A percentile compares a stretch with the other conserved stretches of the same genome.
Conservation (phyloP, 2,797 vertebrate species). For the Enteromius treurensis region DNA sequence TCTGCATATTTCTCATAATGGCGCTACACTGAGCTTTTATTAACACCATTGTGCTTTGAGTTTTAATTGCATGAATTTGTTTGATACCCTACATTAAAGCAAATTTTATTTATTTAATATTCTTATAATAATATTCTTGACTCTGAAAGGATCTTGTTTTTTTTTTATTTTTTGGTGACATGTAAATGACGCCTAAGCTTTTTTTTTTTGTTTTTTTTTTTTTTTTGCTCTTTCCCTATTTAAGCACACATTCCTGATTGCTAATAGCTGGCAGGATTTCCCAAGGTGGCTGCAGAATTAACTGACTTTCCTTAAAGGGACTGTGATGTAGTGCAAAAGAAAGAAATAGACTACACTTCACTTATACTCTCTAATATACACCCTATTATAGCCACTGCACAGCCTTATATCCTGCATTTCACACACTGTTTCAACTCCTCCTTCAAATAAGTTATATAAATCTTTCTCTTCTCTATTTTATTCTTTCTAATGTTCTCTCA, state of each 20-base stretch:
- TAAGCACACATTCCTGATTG: background rate
- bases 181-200: background rate
- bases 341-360: background rate
- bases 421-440: background rate
- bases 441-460: background rate
- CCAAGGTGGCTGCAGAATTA: background rate
- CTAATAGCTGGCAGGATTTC: background rate
- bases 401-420: background rate
- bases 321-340: background rate
- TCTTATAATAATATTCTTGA: background rate
- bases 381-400: background rate
- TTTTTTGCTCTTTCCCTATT: background rate
- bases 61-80: constrained; percentile 21
- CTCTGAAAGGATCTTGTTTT: background rate
- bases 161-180: background rate
- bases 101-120: background rate
- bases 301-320: constrained; percentile 4
- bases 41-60: background rate
- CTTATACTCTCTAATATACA: background rate
- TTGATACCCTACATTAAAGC: background rate
- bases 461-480: constrained; percentile 6
- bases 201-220: background rate
- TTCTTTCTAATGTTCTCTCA: background rate
- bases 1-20: background rate
- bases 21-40: background rate